Conservation (phyloP, 2,888 invertebrate genomes). For the Orchesellides sinensis region DNA sequence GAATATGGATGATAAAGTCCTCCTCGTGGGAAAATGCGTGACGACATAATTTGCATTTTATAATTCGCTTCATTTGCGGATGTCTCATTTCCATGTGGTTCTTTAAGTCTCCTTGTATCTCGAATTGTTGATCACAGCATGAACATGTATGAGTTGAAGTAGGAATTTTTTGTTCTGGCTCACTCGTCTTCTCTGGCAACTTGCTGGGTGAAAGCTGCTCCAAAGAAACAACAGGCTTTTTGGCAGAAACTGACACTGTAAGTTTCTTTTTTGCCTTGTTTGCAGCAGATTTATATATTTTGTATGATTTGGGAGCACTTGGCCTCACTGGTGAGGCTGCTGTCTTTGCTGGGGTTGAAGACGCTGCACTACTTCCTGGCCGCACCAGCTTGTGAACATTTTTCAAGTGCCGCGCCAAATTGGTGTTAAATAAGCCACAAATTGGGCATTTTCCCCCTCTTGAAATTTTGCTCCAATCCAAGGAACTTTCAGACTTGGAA, state of each 20-base stretch:
- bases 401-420: constrained; percentile 14
- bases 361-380: not conserved
- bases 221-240: not conserved
- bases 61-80: constrained; percentile 5
- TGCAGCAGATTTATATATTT: constrained; percentile 43
- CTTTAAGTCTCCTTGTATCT: constrained; percentile 17
- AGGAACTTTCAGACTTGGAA: not conserved
- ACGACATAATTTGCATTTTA: constrained; percentile 41
- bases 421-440: constrained; percentile 10
- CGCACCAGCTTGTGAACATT: constrained; percentile 31
- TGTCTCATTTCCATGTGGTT: constrained; percentile 36
- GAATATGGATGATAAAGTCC: constrained; percentile 42
- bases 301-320: constrained; percentile 39
- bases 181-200: not conserved
- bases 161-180: constrained; percentile 3
- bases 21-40: constrained; percentile 42
- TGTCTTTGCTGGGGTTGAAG: not conserved
- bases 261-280: constrained; percentile 37
- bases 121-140: constrained; percentile 25
- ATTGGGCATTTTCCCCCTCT: constrained; percentile 24
- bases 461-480: not conserved
- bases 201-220: not conserved
- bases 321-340: not conserved
- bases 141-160: not conserved
- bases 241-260: not conserved